phyloP scores from a whole-genome alignment of 2,113 vertebrate species.

The Cyrtonyx montezumae region DNA sequence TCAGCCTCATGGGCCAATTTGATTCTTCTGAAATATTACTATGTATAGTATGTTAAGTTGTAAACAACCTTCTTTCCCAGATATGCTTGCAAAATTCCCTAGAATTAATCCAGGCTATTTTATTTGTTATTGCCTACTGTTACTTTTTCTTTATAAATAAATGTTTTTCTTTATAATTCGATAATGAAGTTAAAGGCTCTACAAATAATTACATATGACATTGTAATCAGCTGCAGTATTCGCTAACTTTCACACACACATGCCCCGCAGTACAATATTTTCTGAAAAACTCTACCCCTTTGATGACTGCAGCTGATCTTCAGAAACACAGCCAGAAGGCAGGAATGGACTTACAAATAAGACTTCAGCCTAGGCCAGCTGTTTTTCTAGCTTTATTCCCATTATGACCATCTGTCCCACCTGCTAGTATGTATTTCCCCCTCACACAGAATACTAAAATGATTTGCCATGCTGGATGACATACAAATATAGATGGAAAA shows the following conservation, averaged over 20 bases:
- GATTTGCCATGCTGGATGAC: background rate
- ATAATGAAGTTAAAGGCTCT: background rate
- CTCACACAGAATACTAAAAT: background rate
- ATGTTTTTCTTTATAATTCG: background rate
- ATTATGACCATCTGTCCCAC: constrained; percentile 50
- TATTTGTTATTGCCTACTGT: background rate
- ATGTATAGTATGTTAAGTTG: constrained; percentile 19
- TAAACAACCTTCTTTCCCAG: background rate
- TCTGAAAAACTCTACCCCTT: background rate
- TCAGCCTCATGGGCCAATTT: background rate
- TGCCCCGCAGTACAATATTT: background rate
- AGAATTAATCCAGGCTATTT: background rate
- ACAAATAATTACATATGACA: background rate
- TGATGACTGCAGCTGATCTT: background rate
- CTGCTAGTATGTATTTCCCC: background rate
- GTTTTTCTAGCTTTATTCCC: constrained; percentile 8
- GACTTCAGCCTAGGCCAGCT: constrained; percentile 17
- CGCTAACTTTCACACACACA: background rate
- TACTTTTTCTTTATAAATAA: background rate
- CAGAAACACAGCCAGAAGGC: constrained; percentile 28
- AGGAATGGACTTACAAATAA: constrained; percentile 19
- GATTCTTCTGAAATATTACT: constrained; percentile 7
- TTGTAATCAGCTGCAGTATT: background rate
- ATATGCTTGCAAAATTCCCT: background rate
- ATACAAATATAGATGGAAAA: background rate